Percentiles rank a stretch among this genome's conserved stretches.
phyloP scores from a whole-genome alignment of 2,888 invertebrate genomes.

The Epiblema foenella region DNA sequence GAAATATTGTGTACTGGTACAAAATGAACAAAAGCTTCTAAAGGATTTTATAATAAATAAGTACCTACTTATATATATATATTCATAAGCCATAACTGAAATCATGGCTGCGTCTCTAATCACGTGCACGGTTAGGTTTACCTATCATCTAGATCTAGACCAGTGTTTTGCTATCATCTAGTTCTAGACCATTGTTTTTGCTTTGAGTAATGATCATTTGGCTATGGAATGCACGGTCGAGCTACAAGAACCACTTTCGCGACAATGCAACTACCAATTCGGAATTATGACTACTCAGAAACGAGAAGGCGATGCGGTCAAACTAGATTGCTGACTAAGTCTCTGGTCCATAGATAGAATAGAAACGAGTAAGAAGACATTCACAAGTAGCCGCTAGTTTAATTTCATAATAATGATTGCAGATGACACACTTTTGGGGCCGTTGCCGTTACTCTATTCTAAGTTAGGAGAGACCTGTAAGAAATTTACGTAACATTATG shows the following conservation, averaged over 20 bases:
- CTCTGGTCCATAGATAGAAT: slow-evolving; percentile 24
- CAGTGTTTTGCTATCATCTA: slow-evolving; percentile 49
- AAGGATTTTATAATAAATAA: background rate
- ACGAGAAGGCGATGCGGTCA: slow-evolving; percentile 61
- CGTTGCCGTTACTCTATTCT: slow-evolving; percentile 49
- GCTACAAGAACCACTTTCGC: slow-evolving; percentile 75
- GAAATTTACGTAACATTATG: slow-evolving; percentile 13
- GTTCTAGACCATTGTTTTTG: slow-evolving; percentile 63
- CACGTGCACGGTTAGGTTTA: slow-evolving; percentile 25
- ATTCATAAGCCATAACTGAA: background rate
- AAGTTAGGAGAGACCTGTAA: slow-evolving; percentile 15
- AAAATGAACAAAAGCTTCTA: slow-evolving; percentile 1
- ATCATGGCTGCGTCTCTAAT: slow-evolving; percentile 9
- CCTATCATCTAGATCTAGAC: slow-evolving; percentile 51
- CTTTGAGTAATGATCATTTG: slow-evolving; percentile 68
- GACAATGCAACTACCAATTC: slow-evolving; percentile 60
- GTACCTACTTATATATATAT: background rate
- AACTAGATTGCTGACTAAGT: slow-evolving; percentile 61
- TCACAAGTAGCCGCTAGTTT: background rate
- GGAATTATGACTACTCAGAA: slow-evolving; percentile 54
- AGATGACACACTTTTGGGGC: slow-evolving; percentile 50
- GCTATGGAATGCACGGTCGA: slow-evolving; percentile 64
- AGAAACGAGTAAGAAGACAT: slow-evolving; percentile 21
- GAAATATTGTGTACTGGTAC: background rate
- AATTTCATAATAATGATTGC: slow-evolving; percentile 48